Base-by-base conservation (phyloP, 2,888 invertebrate species). In the Scaeva pyrastri region DNA sequence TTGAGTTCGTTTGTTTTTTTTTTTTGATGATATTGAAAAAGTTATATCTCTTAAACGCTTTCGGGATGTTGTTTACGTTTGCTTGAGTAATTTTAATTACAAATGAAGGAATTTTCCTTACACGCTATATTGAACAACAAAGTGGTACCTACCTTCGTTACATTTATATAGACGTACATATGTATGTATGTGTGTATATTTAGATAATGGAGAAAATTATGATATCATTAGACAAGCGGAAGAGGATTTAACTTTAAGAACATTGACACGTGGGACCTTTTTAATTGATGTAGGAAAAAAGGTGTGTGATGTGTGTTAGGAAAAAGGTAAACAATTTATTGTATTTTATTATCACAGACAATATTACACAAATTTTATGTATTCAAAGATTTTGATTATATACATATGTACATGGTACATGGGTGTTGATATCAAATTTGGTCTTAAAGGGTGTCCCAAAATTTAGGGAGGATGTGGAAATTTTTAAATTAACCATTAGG, bases 71-170 rank as follows among this genome's bases (percentile, higher is more conserved):
- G 68, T 52, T 68, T 68, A 68, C 16, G 68, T 68, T 68, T 52
- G 68, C 52, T 68, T 52, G 68, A 52, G 45, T 52, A 68, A 52
- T 68, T 68, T 68, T 68, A 68, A 68, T 68, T 68, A 52, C 23
- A 68, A 66, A 48, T 26, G 68, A 52, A 68, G 39, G 68, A 39
- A 68, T 50, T 68, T 68, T 52, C 21, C 19, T 26, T 36, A 21
- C 36, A 66, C 66, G 66, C 66, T 48, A 48, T 66, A 66, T 66
- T 66, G 66, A 66, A 66, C 36, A 23, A n/a, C 43, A 62, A 62
- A 62, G 43, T 62, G 43, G 62, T 26, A 43, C 31, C 8, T 5
- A 31, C n/a, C n/a, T n/a, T n/a, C n/a, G n/a, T n/a, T n/a, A n/a
- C n/a, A n/a, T n/a, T n/a, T n/a, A n/a, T n/a, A n/a, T n/a, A n/a